Evolutionary conservation across 2,797 vertebrate genomes (phyloP).

Genomic region (Mormyrus hasselquistii): DNA sequence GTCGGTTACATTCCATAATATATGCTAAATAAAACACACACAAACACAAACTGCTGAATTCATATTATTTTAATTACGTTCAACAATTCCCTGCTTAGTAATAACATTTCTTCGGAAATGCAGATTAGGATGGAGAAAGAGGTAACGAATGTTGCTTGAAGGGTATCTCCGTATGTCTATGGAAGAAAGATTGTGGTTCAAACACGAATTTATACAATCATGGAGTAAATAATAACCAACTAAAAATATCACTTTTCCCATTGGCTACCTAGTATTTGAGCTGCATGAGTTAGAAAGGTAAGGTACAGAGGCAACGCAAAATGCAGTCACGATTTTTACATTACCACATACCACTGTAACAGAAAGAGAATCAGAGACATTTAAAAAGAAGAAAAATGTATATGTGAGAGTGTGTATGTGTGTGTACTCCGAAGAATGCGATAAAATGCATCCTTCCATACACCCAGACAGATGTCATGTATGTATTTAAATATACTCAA

Average conservation of each 20-base stretch:
- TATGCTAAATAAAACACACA: not conserved
- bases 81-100: slow-evolving; percentile 14
- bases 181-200: not conserved
- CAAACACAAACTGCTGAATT: not conserved
- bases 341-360: not conserved
- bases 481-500: not conserved
- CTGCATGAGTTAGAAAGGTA: not conserved
- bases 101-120: slow-evolving; percentile 14
- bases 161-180: not conserved
- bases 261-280: not conserved
- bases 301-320: not conserved
- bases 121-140: slow-evolving; percentile 11
- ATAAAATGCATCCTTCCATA: not conserved
- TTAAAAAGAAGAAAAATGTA: not conserved
- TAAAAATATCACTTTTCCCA: not conserved
- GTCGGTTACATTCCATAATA: not conserved
- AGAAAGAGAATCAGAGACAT: not conserved
- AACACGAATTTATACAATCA: not conserved
- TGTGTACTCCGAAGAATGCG: not conserved
- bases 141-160: not conserved
- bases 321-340: not conserved
- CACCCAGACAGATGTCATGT: not conserved
- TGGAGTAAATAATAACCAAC: not conserved
- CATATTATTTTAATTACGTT: not conserved
- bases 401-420: not conserved